Base-by-base conservation (phyloP, 1,140 invertebrate species). In the Metopolophium dirhodum region DNA sequence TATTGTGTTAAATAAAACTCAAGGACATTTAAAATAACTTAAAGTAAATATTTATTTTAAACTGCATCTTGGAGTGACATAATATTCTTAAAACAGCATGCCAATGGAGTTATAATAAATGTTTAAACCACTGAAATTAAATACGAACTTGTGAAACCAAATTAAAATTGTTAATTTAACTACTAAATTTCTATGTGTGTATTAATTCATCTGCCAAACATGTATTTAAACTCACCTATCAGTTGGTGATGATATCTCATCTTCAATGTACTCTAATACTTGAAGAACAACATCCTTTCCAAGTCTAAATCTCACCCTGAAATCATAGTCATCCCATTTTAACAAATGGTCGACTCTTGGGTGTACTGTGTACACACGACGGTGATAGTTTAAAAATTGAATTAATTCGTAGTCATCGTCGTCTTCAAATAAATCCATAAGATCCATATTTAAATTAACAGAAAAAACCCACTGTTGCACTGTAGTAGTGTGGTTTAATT, bases 371-470 rank as follows among this genome's bases (percentile, higher is more conserved):
- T 90, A 90, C 22, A 77, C 1, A 45, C 86, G 49, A 35, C 14
- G n/a, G 35, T 88, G 47, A 88, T 88, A 51, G 49, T 88, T 88
- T 35, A 88, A 90, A 90, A n/a, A 90, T 57, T 45, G 14, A 68
- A 90, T 68, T 14, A 90, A 68, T 68, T 90, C 57, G 7, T 90
- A 22, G 35, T 90, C 89, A 68, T 68, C 37, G 23, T 45, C 57
- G 37, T 90, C 57, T 37, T 61, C n/a, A 37, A 61, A 90, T 57
- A 90, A 90, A 90, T 90, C 88, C 18, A 90, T 47, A 26, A 9
- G 26, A 61, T 61, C 57, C 57, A 61, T 61, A 9, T 9, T 49
- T 61, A 61, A 61, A 61, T 61, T 26, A 61, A 61, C 57, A 61
- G 57, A 26, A 61, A 61, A 57, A 61, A 61, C 7, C 57, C 22